Base-by-base conservation (phyloP, 2,113 vertebrate species). In the Actenoides lindsayi region DNA sequence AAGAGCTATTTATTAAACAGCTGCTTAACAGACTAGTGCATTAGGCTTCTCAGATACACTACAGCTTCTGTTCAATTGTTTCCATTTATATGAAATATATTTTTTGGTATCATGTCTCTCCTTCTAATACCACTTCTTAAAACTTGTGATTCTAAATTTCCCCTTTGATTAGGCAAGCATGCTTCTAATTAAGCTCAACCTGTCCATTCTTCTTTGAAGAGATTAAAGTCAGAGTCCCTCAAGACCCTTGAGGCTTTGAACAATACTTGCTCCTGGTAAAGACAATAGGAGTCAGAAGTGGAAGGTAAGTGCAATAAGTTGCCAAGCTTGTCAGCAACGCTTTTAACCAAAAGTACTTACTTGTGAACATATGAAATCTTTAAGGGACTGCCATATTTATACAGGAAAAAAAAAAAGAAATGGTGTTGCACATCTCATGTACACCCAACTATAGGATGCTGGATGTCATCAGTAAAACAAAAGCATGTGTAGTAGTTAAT, bases 121-220 rank as follows among this genome's bases (percentile, higher is more conserved):
- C 48, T 90, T 83, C 82, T 85, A 94, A 74, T 25, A 42, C 4
- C 67, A 85, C 7, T 30, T 68, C 65, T 80, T 86, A 59, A 86
- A 86, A 80, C 35, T 18, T 56, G 42, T 0, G 4, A 67, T 94
- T 87, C 65, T 71, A 78, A 94, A 69, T 74, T 30, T 79, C 84
- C 31, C 27, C 39, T 90, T 84, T 89, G 24, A 92, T 92, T 91
- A 90, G 68, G 78, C 39, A 44, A 57, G 51, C 16, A 37, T 24
- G 35, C 71, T 94, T 90, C 73, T 75, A 86, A 84, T 79, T 95
- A 89, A 92, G 62, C 31, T 71, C 56, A 82, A 96, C 86, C 65
- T 87, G 78, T 35, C 68, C 87, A 63, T 81, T 71, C 60, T 86
- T 88, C 92, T 94, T 90, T 48, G 59, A 83, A 75, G 50, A 90